Evolutionary conservation across 2,113 vertebrate genomes (phyloP).

Genomic region (Rhinolophus ferrumequinum): DNA sequence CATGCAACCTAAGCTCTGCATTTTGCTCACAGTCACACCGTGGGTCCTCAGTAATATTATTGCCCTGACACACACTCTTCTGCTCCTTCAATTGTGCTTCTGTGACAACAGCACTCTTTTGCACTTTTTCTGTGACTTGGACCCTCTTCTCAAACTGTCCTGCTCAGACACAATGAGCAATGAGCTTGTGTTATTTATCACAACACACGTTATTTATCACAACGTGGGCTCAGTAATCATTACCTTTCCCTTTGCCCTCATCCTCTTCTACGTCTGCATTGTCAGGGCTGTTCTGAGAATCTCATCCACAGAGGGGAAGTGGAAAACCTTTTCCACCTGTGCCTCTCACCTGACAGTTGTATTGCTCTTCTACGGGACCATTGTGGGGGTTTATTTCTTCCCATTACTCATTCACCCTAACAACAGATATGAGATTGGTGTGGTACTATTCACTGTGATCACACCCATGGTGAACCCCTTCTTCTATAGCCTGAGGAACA

Average conservation of each 20-base stretch:
- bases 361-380: conserved; percentile 72
- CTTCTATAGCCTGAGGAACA: conserved; percentile 75
- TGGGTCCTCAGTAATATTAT: conserved; percentile 55
- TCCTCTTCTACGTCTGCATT: conserved; percentile 70
- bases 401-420: conserved; percentile 50
- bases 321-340: conserved; percentile 76
- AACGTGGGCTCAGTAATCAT: conserved; percentile 44
- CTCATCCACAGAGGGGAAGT: conserved; percentile 40
- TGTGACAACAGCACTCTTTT: conserved; percentile 48
- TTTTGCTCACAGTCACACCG: background rate
- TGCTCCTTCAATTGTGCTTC: conserved; percentile 41
- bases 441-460: conserved; percentile 69
- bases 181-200: conserved; percentile 38
- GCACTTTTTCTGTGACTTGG: conserved; percentile 77
- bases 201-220: too few relatives aligned
- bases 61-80: conserved; percentile 57
- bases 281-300: conserved; percentile 58
- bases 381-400: conserved; percentile 56
- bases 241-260: conserved; percentile 62
- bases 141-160: conserved; percentile 53
- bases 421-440: conserved; percentile 63
- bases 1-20: conserved; percentile 55
- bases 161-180: conserved; percentile 59
- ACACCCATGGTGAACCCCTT: conserved; percentile 76
- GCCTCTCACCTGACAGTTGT: conserved; percentile 71